phyloP scores from a whole-genome alignment of 2,888 invertebrate genomes.

The Bugulina stolonifera region DNA sequence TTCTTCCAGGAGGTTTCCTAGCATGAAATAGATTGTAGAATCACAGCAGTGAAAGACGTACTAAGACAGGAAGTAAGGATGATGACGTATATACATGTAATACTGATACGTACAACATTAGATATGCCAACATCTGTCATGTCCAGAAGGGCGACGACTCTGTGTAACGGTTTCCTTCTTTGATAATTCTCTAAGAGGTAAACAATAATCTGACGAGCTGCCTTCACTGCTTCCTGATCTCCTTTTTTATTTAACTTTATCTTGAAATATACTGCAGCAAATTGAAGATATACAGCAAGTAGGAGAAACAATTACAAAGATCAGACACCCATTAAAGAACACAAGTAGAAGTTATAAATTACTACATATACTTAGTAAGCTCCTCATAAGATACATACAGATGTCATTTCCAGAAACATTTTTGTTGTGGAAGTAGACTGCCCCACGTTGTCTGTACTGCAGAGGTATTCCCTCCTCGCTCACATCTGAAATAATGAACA shows the following conservation, averaged over 20 bases:
- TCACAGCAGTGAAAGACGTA: too few species aligned
- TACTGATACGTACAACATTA: conserved; percentile 61
- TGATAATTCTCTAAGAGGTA: conserved; percentile 74
- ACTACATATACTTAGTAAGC: too few species aligned
- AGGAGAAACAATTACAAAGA: too few species aligned
- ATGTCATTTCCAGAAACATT: conserved; percentile 68
- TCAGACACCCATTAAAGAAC: too few species aligned
- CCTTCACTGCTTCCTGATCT: conserved; percentile 68
- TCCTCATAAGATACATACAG: too few species aligned
- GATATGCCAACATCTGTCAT: conserved; percentile 78
- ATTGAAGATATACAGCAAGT: too few species aligned
- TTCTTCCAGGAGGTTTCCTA: too few species aligned
- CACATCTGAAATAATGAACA: conserved; percentile 42
- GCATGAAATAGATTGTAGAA: too few species aligned
- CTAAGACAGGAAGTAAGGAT: too few species aligned
- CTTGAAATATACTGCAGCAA: conserved; percentile 64
- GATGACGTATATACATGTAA: neutral
- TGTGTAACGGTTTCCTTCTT: conserved; percentile 57
- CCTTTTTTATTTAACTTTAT: conserved; percentile 18
- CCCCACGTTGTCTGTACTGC: conserved; percentile 71
- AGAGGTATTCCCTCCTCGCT: conserved; percentile 64
- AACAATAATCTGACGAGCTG: conserved; percentile 72
- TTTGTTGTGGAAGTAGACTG: conserved; percentile 68
- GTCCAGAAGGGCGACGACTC: conserved; percentile 81
- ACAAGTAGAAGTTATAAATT: neutral